These are phyloP conservation scores for Pseudotriccus pelzelni DNA, from an alignment of 2,797 vertebrate genomes.

Conservation along the genomic window DNA sequence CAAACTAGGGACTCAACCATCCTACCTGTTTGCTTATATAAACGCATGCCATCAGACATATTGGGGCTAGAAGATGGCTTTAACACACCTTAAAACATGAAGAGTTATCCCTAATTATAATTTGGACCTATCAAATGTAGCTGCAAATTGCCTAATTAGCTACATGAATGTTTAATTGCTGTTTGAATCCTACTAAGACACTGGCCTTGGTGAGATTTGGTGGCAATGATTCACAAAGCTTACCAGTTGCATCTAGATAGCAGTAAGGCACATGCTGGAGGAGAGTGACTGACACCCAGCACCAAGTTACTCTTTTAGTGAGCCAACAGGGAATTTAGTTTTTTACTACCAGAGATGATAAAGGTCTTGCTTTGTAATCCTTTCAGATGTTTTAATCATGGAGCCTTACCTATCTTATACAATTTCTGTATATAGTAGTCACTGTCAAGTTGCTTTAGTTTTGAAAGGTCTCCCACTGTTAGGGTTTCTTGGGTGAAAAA, in stretches of 20 bases:
- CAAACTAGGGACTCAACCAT: neutral
- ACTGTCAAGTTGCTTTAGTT: neutral
- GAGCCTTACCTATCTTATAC: neutral
- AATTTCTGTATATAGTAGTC: neutral
- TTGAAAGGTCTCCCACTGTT: neutral
- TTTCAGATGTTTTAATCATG: neutral
- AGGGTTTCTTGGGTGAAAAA: neutral
- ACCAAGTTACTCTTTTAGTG: neutral
- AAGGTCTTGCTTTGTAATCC: neutral
- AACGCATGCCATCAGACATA: neutral
- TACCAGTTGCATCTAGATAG: neutral
- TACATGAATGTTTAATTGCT: slow-evolving; percentile 22
- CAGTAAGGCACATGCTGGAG: neutral
- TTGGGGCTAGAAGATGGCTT: neutral
- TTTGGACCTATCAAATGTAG: neutral
- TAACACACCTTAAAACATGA: neutral
- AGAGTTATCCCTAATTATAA: neutral
- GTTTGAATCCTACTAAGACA: neutral
- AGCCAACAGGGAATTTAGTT: neutral
- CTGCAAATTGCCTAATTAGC: neutral
- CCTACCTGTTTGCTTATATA: neutral
- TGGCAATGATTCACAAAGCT: neutral
- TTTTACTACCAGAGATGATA: neutral
- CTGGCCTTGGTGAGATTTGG: neutral
- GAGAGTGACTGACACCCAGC: neutral